phyloP scores from a whole-genome alignment of 2,888 invertebrate genomes.

The Oscheius sp. region DNA sequence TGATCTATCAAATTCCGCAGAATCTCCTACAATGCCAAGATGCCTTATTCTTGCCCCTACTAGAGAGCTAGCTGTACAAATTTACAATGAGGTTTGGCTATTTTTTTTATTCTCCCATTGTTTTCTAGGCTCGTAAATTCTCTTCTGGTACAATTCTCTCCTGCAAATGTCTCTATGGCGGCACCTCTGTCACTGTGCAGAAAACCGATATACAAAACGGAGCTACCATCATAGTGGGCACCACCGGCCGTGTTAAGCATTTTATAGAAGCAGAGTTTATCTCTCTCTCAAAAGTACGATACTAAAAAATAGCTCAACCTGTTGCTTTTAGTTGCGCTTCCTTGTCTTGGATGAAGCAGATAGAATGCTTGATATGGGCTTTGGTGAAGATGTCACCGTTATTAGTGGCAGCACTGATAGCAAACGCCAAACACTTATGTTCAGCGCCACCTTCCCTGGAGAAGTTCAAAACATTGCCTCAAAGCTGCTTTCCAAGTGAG shows the following conservation, averaged over 20 bases:
- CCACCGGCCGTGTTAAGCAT: conserved; percentile 55
- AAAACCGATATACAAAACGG: conserved; percentile 37
- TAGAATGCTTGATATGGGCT: conserved; percentile 99
- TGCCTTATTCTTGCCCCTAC: conserved; percentile 85
- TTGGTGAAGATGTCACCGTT: conserved; percentile 93
- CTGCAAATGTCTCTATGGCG: conserved; percentile 53
- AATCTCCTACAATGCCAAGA: conserved; percentile 44
- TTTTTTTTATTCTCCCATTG: too few relatives aligned
- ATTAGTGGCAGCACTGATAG: conserved; percentile 79
- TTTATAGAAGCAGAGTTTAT: conserved; percentile 50
- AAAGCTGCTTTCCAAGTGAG: too few relatives aligned
- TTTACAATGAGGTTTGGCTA: conserved; percentile 86
- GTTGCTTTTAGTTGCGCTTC: conserved; percentile 34
- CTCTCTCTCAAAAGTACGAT: conserved; percentile 41
- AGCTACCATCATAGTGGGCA: conserved; percentile 54
- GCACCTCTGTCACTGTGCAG: conserved; percentile 42
- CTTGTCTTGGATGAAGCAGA: conserved; percentile 93
- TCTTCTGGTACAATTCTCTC: conserved; percentile 74
- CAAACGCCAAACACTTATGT: conserved; percentile 53
- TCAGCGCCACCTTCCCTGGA: conserved; percentile 36
- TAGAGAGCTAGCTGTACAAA: conserved; percentile 89
- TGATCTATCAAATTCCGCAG: conserved; percentile 47
- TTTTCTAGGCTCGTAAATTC: conserved; percentile 82
- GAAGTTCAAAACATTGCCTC: conserved; percentile 80
- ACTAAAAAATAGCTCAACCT: conserved; percentile 43